Conservation (phyloP, 1,140 invertebrate genomes). For the Cydia splendana region DNA sequence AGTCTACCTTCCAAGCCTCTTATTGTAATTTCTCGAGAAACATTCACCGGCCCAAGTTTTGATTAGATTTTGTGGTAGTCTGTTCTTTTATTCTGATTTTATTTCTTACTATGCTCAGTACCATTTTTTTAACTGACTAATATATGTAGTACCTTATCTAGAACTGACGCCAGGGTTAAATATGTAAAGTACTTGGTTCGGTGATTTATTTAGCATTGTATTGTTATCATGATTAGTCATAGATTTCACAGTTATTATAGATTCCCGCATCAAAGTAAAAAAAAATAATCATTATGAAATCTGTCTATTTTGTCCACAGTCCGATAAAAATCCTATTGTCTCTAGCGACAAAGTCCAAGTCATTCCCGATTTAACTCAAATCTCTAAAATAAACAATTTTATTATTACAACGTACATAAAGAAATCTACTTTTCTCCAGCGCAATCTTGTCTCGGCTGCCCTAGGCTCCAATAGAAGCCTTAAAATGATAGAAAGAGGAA, state of each 20-base stretch:
- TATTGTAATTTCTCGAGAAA: constrained; percentile 22
- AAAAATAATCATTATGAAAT: background rate
- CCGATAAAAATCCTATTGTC: background rate
- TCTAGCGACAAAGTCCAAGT: background rate
- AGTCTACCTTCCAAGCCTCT: background rate
- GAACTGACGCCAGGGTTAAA: too few species aligned
- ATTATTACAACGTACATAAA: constrained; percentile 30
- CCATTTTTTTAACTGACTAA: too few species aligned
- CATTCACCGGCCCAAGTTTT: constrained; percentile 18
- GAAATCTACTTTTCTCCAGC: constrained; percentile 28
- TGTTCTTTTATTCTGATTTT: background rate
- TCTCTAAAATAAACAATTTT: constrained; percentile 32
- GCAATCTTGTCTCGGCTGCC: background rate
- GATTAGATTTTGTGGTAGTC: constrained; percentile 6
- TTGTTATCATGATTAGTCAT: background rate
- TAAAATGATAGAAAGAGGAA: background rate
- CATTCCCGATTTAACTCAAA: constrained; percentile 32
- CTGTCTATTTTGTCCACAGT: background rate
- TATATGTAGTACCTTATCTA: too few species aligned
- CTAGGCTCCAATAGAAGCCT: constrained; percentile 3
- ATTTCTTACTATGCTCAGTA: background rate
- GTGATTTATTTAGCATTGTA: background rate
- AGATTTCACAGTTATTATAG: background rate
- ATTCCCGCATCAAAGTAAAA: background rate
- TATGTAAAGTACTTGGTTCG: too few species aligned